These are phyloP conservation scores for Teinopalpus imperialis DNA, from an alignment of 2,888 invertebrate species.

Conservation along the genomic window DNA sequence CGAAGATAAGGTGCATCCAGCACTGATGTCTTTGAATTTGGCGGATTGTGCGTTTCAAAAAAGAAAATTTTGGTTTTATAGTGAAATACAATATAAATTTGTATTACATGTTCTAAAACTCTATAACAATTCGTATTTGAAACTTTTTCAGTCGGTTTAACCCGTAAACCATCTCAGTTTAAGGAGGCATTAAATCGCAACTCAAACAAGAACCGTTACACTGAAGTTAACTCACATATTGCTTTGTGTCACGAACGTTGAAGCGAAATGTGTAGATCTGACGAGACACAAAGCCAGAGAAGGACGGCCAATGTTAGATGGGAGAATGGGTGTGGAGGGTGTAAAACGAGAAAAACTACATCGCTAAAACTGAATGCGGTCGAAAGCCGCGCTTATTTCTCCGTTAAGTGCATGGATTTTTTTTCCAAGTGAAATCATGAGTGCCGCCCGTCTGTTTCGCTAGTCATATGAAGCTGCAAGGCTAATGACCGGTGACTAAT, in stretches of 20 bases:
- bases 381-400: constrained; percentile 80
- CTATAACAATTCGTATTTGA: constrained; percentile 72
- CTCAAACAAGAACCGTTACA: constrained; percentile 81
- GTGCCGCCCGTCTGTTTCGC: constrained; percentile 36
- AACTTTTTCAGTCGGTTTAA: constrained; percentile 77
- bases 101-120: constrained; percentile 68
- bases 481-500: not conserved
- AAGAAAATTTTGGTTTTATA: too few species aligned
- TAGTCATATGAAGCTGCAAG: constrained; percentile 5
- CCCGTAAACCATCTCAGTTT: constrained; percentile 81
- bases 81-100: constrained; percentile 4
- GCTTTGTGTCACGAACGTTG: constrained; percentile 81
- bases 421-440: constrained; percentile 73
- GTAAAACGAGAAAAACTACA: constrained; percentile 81
- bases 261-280: constrained; percentile 67
- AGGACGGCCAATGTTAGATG: constrained; percentile 64
- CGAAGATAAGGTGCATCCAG: too few species aligned
- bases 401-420: constrained; percentile 80
- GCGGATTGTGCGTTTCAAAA: too few species aligned
- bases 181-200: constrained; percentile 82
- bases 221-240: constrained; percentile 81
- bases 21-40: too few species aligned
- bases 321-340: constrained; percentile 75
- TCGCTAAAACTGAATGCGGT: constrained; percentile 82
- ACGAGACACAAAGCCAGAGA: constrained; percentile 58